Evolutionary conservation across 2,888 invertebrate species (phyloP).

Genomic region (Choristoneura rosaceana): DNA sequence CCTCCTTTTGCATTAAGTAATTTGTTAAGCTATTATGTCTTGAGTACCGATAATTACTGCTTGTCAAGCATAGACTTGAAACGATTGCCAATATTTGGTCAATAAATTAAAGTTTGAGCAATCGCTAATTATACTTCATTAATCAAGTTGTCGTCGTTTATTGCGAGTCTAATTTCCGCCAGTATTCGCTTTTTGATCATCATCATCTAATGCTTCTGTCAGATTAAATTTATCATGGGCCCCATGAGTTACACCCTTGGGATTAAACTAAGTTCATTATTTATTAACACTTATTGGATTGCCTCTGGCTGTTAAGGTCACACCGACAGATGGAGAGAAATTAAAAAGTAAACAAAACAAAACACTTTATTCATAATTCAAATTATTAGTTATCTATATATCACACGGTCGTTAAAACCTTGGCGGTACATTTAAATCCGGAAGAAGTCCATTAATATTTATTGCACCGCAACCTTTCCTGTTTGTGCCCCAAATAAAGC

Average conservation of each 20-base stretch:
- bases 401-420: neutral
- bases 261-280: conserved; percentile 32
- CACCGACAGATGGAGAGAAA: conserved; percentile 15
- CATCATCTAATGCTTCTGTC: conserved; percentile 28
- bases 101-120: conserved; percentile 31
- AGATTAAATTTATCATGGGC: conserved; percentile 32
- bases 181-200: conserved; percentile 13
- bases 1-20: conserved; percentile 34
- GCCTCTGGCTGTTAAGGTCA: conserved; percentile 5
- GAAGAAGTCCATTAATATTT: conserved; percentile 35
- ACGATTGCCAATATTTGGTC: conserved; percentile 32
- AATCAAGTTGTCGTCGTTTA: conserved; percentile 10
- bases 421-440: conserved; percentile 28
- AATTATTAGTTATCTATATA: conserved; percentile 10
- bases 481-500: conserved; percentile 62
- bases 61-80: conserved; percentile 28
- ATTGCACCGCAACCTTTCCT: conserved; percentile 55
- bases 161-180: conserved; percentile 15
- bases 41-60: conserved; percentile 32
- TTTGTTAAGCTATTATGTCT: conserved; percentile 31
- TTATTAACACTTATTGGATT: conserved; percentile 41
- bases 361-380: neutral
- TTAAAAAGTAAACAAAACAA: neutral
- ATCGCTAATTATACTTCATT: conserved; percentile 30
- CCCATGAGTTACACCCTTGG: conserved; percentile 19